Percentiles rank a stretch among this genome's conserved stretches.
Conservation (phyloP, 1,140 invertebrate genomes). For the Platyscapa corneri region DNA sequence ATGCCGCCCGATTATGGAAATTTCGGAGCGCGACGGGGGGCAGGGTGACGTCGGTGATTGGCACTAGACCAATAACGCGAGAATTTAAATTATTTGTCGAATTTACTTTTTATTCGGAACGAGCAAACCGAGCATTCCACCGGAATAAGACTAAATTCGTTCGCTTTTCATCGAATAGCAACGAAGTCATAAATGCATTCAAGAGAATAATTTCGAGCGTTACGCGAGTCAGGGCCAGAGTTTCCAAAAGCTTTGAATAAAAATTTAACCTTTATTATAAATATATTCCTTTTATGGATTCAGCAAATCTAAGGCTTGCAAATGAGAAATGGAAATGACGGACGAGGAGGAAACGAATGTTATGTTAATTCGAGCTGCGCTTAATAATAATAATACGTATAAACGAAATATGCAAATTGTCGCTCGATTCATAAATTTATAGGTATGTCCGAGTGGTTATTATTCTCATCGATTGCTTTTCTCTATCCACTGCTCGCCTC, state of each 20-base stretch:
- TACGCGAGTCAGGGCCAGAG: background rate
- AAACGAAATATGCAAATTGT: too few species aligned
- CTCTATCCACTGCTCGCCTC: too few species aligned
- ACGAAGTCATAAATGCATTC: background rate
- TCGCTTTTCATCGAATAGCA: background rate
- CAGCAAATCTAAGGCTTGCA: background rate
- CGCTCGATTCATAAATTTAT: too few species aligned
- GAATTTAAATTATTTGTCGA: background rate
- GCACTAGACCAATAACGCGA: background rate
- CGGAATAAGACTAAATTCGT: constrained; percentile 3
- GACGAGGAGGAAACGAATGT: too few species aligned
- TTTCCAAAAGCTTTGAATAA: background rate
- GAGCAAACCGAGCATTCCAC: background rate
- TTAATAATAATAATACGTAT: too few species aligned
- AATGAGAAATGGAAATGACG: too few species aligned
- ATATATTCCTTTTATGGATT: background rate
- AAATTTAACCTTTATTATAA: background rate
- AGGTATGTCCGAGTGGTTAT: too few species aligned
- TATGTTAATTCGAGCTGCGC: too few species aligned
- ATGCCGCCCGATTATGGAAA: background rate
- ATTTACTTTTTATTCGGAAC: background rate
- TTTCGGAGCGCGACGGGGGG: background rate
- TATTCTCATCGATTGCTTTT: too few species aligned
- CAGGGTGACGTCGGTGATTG: background rate
- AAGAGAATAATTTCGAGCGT: background rate